Conservation (phyloP, 2,797 vertebrate species). For the Spea hammondii region DNA sequence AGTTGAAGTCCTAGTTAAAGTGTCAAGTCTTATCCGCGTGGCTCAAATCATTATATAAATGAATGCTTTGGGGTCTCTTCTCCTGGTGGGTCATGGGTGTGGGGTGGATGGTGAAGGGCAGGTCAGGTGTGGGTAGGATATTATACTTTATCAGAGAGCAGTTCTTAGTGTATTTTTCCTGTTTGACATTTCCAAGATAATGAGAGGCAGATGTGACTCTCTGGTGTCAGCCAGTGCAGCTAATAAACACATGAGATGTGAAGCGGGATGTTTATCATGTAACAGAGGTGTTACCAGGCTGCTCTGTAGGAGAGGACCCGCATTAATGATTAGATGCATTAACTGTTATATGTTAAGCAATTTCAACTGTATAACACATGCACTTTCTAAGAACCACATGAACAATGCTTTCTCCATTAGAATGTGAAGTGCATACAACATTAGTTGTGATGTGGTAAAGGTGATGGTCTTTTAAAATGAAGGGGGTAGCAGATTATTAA, state of each 20-base stretch:
- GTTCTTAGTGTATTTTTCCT: neutral
- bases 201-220: slow-evolving; percentile 32
- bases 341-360: too few species aligned
- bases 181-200: slow-evolving; percentile 33
- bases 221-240: slow-evolving; percentile 14
- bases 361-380: too few species aligned
- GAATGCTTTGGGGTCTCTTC: neutral
- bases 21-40: too few species aligned
- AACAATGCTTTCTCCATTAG: too few species aligned
- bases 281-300: neutral
- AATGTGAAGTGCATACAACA: too few species aligned
- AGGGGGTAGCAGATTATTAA: too few species aligned
- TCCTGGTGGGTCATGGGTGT: slow-evolving; percentile 1
- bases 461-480: too few species aligned
- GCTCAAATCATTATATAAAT: neutral
- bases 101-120: slow-evolving; percentile 20
- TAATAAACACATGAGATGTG: slow-evolving; percentile 16
- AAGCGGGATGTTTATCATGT: slow-evolving; percentile 35
- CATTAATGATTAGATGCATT: slow-evolving; percentile 16
- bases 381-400: too few species aligned
- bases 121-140: slow-evolving; percentile 32
- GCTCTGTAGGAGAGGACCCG: neutral
- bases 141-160: slow-evolving; percentile 29
- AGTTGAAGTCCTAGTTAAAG: too few species aligned
- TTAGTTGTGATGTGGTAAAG: too few species aligned